Conservation (phyloP, 2,113 vertebrate species). For the Trogon melanurus region DNA sequence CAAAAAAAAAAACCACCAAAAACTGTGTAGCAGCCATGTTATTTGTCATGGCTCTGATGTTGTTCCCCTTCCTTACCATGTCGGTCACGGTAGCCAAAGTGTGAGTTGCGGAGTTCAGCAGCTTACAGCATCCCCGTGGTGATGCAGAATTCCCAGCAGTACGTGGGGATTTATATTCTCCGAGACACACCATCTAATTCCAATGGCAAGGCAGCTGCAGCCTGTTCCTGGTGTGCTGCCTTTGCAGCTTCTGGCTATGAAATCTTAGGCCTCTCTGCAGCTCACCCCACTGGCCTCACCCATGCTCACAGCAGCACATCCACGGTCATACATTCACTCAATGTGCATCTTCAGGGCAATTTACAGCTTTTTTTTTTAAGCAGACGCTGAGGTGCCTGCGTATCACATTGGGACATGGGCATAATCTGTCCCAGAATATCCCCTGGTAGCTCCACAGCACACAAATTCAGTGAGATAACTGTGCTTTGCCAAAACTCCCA, state of each 20-base stretch:
- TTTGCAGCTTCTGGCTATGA: background rate
- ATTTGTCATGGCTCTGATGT: background rate
- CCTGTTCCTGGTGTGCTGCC: background rate
- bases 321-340: background rate
- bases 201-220: background rate
- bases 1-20: background rate
- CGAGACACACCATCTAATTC: background rate
- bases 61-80: background rate
- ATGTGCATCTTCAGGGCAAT: background rate
- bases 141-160: background rate
- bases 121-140: background rate
- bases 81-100: background rate
- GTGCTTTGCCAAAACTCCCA: conserved; percentile 14
- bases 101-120: background rate
- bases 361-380: background rate
- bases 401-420: background rate
- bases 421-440: background rate
- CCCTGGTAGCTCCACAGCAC: conserved; percentile 19
- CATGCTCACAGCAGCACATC: background rate
- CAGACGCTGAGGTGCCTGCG: background rate
- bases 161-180: background rate
- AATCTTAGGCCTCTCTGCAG: background rate
- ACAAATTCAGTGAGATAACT: background rate
- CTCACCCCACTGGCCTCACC: background rate
- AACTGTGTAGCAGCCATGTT: background rate